Percentiles rank a stretch among this genome's conserved stretches.
phyloP scores from a whole-genome alignment of 2,113 vertebrate genomes.

The Polypterus senegalus region DNA sequence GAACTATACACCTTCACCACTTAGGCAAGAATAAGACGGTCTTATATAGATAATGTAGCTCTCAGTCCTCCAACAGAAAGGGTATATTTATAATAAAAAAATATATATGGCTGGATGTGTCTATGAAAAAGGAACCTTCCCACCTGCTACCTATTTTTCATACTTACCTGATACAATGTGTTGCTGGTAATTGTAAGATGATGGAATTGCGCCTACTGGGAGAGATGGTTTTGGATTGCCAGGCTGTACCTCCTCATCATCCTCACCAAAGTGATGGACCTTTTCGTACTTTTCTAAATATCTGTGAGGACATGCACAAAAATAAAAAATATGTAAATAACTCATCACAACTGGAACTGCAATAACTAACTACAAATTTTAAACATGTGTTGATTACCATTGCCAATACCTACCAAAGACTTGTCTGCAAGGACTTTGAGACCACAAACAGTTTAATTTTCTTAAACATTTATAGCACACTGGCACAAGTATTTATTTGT shows the following conservation, averaged over 20 bases:
- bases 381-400: background rate
- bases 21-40: too few species aligned
- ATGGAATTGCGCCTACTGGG: slow-evolving; percentile 96
- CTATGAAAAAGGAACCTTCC: too few species aligned
- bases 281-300: slow-evolving; percentile 99
- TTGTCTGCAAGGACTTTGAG: background rate
- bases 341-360: background rate
- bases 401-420: background rate
- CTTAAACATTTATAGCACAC: too few species aligned
- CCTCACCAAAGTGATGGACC: slow-evolving; percentile 98
- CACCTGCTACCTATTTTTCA: too few species aligned
- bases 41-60: too few species aligned
- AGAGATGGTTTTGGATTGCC: slow-evolving; percentile 90
- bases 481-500: too few species aligned
- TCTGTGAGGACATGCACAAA: slow-evolving; percentile 37
- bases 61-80: too few species aligned
- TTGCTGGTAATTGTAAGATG: slow-evolving; percentile 98
- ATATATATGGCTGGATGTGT: too few species aligned
- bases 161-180: slow-evolving; percentile 89
- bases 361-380: background rate
- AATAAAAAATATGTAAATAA: background rate
- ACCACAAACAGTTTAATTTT: background rate
- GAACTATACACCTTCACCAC: too few species aligned
- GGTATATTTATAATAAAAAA: too few species aligned
- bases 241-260: slow-evolving; percentile 91